These are phyloP conservation scores for Penaeus japonicus DNA, from an alignment of 1,140 invertebrate genomes.

Conservation along the genomic window DNA sequence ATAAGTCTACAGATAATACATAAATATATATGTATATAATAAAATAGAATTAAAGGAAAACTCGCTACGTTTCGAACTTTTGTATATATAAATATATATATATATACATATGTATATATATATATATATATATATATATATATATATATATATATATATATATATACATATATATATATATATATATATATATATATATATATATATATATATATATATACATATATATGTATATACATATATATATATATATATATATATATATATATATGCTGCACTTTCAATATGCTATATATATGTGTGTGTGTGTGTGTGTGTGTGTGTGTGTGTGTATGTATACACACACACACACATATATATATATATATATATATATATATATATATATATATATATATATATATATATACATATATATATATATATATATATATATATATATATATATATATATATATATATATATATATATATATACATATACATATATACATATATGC, in stretches of 20 bases:
- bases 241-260: slow-evolving; percentile 22
- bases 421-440: background rate
- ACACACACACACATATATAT: background rate
- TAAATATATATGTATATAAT: too few species aligned
- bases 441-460: background rate
- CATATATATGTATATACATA: background rate
- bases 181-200: slow-evolving; percentile 27
- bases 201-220: background rate
- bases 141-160: background rate
- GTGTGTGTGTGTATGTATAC: background rate
- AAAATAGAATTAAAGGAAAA: too few species aligned
- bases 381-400: background rate
- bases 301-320: background rate
- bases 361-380: background rate
- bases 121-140: background rate
- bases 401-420: slow-evolving; percentile 16
- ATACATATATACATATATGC: background rate
- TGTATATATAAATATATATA: too few species aligned
- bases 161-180: background rate
- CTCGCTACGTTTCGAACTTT: too few species aligned
- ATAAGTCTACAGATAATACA: too few species aligned
- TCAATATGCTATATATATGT: background rate
- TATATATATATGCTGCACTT: background rate
- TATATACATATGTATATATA: slow-evolving; percentile 10
- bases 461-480: slow-evolving; percentile 22